These are phyloP conservation scores for Anisognathus igniventris DNA, from an alignment of 2,797 vertebrate genomes.

Conservation along the genomic window DNA sequence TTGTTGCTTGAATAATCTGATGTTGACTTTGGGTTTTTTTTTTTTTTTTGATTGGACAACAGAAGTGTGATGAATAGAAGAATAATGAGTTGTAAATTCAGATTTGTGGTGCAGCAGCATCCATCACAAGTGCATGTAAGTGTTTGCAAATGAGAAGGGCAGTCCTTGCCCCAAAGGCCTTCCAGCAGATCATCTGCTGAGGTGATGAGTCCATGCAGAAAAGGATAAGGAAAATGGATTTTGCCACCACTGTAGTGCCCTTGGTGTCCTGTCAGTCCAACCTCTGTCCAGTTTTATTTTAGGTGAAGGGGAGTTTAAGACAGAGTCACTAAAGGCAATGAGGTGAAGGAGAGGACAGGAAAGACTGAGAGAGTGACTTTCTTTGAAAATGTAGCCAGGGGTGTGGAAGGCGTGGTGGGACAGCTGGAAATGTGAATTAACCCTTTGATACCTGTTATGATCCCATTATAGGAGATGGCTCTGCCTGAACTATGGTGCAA, in stretches of 20 bases:
- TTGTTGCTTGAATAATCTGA: background rate
- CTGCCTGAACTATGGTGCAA: background rate
- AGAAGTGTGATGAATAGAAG: background rate
- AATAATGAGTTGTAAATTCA: background rate
- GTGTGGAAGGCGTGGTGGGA: background rate
- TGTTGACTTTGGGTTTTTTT: background rate
- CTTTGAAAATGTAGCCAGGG: background rate
- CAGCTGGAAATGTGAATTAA: background rate
- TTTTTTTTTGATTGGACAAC: background rate
- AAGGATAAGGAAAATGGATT: background rate
- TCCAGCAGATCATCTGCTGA: background rate
- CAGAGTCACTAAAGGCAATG: background rate
- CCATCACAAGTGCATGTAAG: background rate
- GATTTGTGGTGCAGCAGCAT: background rate
- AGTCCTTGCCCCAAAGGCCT: background rate
- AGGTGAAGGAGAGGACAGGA: background rate
- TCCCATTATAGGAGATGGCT: background rate
- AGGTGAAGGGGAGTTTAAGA: background rate
- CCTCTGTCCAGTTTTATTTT: background rate
- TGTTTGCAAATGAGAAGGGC: background rate
- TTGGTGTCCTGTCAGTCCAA: background rate
- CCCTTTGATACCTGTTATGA: background rate
- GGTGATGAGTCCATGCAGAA: background rate
- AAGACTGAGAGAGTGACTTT: background rate
- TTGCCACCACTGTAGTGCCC: background rate